Conservation (phyloP, 2,888 invertebrate species). For the Platerodrilus igneus region DNA sequence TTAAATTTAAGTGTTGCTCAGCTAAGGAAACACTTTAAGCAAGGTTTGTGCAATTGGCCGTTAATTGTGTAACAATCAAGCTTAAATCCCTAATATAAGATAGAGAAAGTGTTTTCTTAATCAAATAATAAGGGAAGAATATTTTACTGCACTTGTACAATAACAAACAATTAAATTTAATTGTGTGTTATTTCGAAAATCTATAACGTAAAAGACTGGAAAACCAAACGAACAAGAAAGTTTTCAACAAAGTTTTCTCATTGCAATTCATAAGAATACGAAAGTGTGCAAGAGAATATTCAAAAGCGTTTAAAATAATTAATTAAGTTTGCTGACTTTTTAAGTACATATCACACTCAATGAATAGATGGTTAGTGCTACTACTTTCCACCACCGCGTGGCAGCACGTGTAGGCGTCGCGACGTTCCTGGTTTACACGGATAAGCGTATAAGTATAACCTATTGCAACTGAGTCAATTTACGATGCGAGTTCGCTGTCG, state of each 20-base stretch:
- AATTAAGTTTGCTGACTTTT: slow-evolving; percentile 45
- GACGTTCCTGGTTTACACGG: slow-evolving; percentile 33
- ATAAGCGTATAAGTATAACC: not conserved
- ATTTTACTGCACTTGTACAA: too few relatives aligned
- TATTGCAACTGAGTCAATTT: not conserved
- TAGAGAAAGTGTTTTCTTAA: too few relatives aligned
- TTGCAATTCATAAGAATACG: slow-evolving; percentile 42
- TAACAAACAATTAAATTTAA: too few relatives aligned
- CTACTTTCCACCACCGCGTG: slow-evolving; percentile 36
- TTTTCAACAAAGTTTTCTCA: slow-evolving; percentile 7
- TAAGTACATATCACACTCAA: slow-evolving; percentile 35
- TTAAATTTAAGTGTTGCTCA: too few relatives aligned
- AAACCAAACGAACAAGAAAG: too few relatives aligned
- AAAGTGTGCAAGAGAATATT: slow-evolving; percentile 34
- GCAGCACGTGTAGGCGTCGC: slow-evolving; percentile 45
- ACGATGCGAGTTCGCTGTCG: not conserved
- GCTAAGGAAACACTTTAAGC: too few relatives aligned
- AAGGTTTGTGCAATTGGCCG: too few relatives aligned
- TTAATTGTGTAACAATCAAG: too few relatives aligned
- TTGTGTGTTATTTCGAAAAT: too few relatives aligned
- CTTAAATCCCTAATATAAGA: too few relatives aligned
- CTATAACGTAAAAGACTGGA: too few relatives aligned
- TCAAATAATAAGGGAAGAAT: too few relatives aligned
- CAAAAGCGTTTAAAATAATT: slow-evolving; percentile 43
- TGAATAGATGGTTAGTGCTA: slow-evolving; percentile 21